Percentiles rank a stretch among this genome's conserved stretches.
Conservation (phyloP, 2,797 vertebrate species). For the Hylomyscus alleni region DNA sequence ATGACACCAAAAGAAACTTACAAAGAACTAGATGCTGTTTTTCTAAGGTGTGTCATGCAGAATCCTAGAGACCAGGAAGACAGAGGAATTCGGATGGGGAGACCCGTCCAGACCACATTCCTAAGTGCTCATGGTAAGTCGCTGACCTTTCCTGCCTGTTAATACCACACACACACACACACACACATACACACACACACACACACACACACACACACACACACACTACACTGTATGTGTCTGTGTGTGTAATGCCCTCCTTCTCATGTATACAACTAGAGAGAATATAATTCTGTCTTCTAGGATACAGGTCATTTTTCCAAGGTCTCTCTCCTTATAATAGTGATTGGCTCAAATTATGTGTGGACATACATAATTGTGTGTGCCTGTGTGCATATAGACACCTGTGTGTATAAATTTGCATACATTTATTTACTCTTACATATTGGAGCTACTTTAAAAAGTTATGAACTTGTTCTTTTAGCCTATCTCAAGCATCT, state of each 20-base stretch:
- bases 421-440: not conserved
- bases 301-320: not conserved
- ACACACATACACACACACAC: not conserved
- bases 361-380: not conserved
- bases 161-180: not conserved
- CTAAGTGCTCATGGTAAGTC: not conserved
- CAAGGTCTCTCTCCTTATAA: not conserved
- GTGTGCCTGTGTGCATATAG: not conserved
- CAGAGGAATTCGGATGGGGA: not conserved
- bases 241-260: not conserved
- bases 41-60: not conserved
- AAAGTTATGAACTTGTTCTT: constrained; percentile 16
- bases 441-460: not conserved
- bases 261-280: not conserved
- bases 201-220: not conserved
- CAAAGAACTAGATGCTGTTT: not conserved
- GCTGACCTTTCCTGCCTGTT: not conserved
- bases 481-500: not conserved
- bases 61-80: not conserved
- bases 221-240: not conserved
- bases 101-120: too few species aligned
- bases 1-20: not conserved
- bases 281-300: not conserved
- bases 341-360: not conserved
- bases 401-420: not conserved